Conservation (phyloP, 2,113 vertebrate genomes). For the Leucosticte australis region DNA sequence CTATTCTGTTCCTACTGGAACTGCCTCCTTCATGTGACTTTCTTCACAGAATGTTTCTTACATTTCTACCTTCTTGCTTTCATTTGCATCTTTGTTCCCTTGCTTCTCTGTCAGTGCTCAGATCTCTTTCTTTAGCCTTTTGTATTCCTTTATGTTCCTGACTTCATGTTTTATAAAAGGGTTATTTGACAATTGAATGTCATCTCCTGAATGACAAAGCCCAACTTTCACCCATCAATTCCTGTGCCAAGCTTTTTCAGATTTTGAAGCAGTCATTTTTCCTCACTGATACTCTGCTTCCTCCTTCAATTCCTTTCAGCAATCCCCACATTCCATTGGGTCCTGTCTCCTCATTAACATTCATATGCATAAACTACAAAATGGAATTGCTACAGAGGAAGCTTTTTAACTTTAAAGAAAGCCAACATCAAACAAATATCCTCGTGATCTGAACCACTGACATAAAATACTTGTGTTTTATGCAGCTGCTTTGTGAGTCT, state of each 20-base stretch:
- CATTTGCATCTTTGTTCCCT: background rate
- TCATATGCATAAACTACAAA: background rate
- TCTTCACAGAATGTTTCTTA: background rate
- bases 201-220: background rate
- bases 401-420: conserved; percentile 7
- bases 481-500: background rate
- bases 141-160: background rate
- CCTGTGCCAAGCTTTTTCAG: background rate
- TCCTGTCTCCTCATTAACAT: background rate
- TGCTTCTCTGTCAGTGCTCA: background rate
- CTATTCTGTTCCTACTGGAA: background rate
- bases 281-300: background rate
- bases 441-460: background rate
- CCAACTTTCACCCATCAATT: background rate
- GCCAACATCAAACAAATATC: background rate
- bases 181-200: background rate
- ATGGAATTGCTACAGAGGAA: background rate
- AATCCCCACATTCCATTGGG: background rate
- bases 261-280: background rate
- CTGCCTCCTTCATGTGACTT: background rate
- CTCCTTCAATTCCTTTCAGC: background rate
- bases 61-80: background rate
- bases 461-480: background rate
- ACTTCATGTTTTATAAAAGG: background rate
- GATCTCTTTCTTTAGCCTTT: background rate